phyloP scores from a whole-genome alignment of 2,888 invertebrate species.

The Cerceris ruficornis region DNA sequence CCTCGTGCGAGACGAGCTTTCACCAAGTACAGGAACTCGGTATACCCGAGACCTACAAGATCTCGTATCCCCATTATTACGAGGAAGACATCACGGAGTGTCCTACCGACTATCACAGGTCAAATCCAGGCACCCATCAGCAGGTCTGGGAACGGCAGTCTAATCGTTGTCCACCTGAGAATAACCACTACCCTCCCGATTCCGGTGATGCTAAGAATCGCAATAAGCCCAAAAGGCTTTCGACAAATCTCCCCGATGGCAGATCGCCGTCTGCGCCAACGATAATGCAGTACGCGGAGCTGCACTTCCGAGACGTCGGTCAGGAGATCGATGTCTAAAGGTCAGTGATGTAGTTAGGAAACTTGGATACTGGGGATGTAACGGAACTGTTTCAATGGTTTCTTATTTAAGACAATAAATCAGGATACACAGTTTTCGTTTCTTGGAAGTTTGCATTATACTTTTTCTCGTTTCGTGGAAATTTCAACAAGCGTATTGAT shows the following conservation, averaged over 20 bases:
- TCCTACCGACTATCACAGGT: conserved; percentile 65
- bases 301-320: conserved; percentile 87
- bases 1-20: conserved; percentile 74
- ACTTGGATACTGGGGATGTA: background rate
- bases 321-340: conserved; percentile 87
- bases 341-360: conserved; percentile 72
- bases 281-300: conserved; percentile 85
- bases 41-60: conserved; percentile 78
- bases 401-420: background rate
- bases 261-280: conserved; percentile 72
- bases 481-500: no score
- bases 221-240: conserved; percentile 66
- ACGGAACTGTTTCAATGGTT: background rate
- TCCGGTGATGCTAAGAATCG: conserved; percentile 58
- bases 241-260: conserved; percentile 58
- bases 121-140: conserved; percentile 48
- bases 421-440: background rate
- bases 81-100: conserved; percentile 76
- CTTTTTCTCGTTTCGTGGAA: no score
- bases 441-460: background rate
- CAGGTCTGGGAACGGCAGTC: conserved; percentile 56
- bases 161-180: conserved; percentile 45
- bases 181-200: conserved; percentile 44
- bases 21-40: conserved; percentile 75
- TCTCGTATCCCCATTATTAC: conserved; percentile 79